Conservation (phyloP, 2,113 vertebrate species). For the Dasyornis broadbenti region DNA sequence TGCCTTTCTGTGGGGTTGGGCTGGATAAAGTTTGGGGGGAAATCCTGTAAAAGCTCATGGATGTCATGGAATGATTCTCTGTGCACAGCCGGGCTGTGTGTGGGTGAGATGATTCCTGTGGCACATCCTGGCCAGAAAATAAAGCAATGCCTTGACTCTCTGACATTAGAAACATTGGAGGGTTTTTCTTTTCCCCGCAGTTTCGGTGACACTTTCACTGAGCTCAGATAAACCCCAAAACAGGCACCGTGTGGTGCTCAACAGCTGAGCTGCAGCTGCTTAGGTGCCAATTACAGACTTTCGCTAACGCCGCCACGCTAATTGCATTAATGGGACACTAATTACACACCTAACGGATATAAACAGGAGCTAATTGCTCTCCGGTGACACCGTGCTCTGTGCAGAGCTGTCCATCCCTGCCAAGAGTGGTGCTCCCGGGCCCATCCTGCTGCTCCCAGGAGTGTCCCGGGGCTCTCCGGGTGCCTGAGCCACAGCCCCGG, state of each 20-base stretch:
- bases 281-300: background rate
- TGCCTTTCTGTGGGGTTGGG: no score
- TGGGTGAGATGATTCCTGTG: no score
- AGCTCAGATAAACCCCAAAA: background rate
- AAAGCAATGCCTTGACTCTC: no score
- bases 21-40: no score
- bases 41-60: no score
- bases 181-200: no score
- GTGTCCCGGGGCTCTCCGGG: rapidly evolving
- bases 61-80: no score
- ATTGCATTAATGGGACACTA: constrained; percentile 34
- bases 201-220: no score
- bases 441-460: background rate
- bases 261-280: background rate
- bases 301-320: background rate
- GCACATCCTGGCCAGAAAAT: no score
- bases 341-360: background rate
- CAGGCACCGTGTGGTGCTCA: rapidly evolving
- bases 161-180: no score
- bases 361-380: background rate
- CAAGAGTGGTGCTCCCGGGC: rapidly evolving
- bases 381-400: rapidly evolving
- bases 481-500: rapidly evolving
- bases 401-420: rapidly evolving
- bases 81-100: no score